Percentiles rank a stretch among this genome's conserved stretches.
Evolutionary conservation across 2,888 invertebrate species (phyloP).

Genomic region (Coecobrya sp.): DNA sequence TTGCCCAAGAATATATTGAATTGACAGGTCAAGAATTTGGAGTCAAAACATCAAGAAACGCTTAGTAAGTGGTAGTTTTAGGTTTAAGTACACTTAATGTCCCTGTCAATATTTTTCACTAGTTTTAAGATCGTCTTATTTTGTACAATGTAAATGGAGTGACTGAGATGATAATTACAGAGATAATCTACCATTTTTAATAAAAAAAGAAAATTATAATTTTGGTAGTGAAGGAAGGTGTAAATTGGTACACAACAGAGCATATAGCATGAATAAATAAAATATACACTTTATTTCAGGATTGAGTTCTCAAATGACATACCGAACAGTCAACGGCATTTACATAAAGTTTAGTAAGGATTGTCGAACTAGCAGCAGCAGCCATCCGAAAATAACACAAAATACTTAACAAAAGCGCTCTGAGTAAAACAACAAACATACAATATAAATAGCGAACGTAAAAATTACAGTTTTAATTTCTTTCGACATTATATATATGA

Average conservation of each 20-base stretch:
- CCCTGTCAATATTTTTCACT: conserved; percentile 47
- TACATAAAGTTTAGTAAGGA: neutral
- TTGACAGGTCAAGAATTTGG: conserved; percentile 78
- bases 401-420: neutral
- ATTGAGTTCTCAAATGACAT: neutral
- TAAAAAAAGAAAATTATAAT: conserved; percentile 22
- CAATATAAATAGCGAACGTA: conserved; percentile 29
- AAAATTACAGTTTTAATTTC: conserved; percentile 36
- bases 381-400: neutral
- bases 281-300: conserved; percentile 1
- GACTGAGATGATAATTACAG: conserved; percentile 56
- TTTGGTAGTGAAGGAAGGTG: too few species aligned
- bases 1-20: conserved; percentile 73
- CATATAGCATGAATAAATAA: conserved; percentile 6
- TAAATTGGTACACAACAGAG: too few species aligned
- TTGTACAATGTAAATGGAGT: conserved; percentile 60
- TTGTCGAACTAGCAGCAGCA: neutral
- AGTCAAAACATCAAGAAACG: conserved; percentile 69
- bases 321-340: neutral
- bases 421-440: neutral
- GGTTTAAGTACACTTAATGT: neutral
- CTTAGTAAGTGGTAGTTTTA: conserved; percentile 56
- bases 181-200: conserved; percentile 43
- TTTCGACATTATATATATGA: neutral
- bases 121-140: conserved; percentile 56